Conservation (phyloP, 2,113 vertebrate species). For the Piaya cayana region DNA sequence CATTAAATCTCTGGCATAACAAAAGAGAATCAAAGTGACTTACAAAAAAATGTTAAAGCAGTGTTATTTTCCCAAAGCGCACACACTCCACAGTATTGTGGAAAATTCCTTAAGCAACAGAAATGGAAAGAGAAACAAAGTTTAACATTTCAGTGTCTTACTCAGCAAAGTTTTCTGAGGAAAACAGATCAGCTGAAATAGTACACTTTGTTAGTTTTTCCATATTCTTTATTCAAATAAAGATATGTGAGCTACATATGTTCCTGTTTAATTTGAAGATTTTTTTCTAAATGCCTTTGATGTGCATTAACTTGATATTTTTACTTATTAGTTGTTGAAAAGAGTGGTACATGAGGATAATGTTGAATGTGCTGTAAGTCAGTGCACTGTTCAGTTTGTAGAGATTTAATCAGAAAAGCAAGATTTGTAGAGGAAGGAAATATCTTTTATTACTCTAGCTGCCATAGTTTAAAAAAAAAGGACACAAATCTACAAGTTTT, state of each 20-base stretch:
- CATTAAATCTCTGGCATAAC: constrained; percentile 13
- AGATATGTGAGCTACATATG: constrained; percentile 55
- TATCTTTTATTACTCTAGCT: background rate
- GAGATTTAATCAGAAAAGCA: constrained; percentile 9
- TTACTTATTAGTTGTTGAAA: constrained; percentile 31
- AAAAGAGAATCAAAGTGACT: constrained; percentile 9
- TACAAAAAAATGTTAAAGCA: background rate
- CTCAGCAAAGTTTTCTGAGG: constrained; percentile 54
- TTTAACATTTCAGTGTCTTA: constrained; percentile 56
- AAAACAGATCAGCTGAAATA: constrained; percentile 50
- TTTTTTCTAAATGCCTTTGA: constrained; percentile 27
- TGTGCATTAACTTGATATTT: constrained; percentile 28
- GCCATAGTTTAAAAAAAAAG: background rate
- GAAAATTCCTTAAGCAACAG: constrained; percentile 55
- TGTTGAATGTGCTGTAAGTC: background rate
- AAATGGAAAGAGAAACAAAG: constrained; percentile 64
- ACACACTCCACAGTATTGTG: background rate
- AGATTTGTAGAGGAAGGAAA: background rate
- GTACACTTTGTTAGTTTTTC: constrained; percentile 64
- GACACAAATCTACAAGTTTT: background rate
- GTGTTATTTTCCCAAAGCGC: background rate
- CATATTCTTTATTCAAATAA: constrained; percentile 66
- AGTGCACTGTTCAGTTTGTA: background rate
- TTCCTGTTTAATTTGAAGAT: constrained; percentile 46
- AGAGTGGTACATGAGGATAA: background rate